These are phyloP conservation scores for Marmota flaviventris DNA, from an alignment of 2,113 vertebrate genomes.

Conservation along the genomic window DNA sequence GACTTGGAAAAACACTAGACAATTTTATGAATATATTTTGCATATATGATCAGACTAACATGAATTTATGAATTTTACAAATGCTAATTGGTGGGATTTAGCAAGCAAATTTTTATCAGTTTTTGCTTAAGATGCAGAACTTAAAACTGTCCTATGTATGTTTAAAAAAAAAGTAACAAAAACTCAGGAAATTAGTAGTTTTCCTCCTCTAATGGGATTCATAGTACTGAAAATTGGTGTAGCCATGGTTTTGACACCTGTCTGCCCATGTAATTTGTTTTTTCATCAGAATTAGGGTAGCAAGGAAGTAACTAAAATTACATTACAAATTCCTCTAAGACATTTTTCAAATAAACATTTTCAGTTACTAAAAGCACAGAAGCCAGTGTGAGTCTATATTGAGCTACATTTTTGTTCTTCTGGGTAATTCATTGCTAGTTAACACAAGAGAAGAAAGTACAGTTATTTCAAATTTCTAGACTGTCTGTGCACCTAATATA, in stretches of 20 bases:
- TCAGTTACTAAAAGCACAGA: conserved; percentile 57
- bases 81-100: neutral
- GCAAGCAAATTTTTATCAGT: neutral
- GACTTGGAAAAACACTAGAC: neutral
- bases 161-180: neutral
- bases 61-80: conserved; percentile 8
- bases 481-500: conserved; percentile 87
- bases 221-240: conserved; percentile 44
- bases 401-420: conserved; percentile 20
- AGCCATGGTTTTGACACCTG: conserved; percentile 51
- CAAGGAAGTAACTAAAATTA: conserved; percentile 31
- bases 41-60: neutral
- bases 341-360: conserved; percentile 65
- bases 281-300: conserved; percentile 47
- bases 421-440: conserved; percentile 84
- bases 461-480: conserved; percentile 92
- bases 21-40: conserved; percentile 33
- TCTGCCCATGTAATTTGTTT: conserved; percentile 18
- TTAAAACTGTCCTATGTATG: conserved; percentile 28
- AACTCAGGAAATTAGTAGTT: neutral
- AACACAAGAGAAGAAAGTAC: conserved; percentile 88
- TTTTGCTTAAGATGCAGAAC: conserved; percentile 14
- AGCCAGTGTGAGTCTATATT: neutral
- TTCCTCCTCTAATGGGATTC: neutral
- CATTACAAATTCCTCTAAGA: conserved; percentile 40